A percentile compares a stretch with the other conserved stretches of the same genome.
Evolutionary conservation across 2,888 invertebrate species (phyloP).

Genomic region (Thelaira solivaga): DNA sequence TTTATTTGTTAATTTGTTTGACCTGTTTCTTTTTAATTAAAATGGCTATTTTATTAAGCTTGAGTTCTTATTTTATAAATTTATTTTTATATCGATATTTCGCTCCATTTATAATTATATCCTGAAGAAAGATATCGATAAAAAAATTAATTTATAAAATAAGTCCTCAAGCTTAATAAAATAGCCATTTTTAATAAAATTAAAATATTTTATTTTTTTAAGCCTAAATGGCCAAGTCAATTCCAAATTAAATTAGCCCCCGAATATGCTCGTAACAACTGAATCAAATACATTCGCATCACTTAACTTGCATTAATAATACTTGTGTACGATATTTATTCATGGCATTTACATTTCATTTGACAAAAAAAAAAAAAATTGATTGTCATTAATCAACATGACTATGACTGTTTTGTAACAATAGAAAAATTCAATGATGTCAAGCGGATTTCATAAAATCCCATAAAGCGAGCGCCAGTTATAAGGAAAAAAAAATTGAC

Average conservation of each 20-base stretch:
- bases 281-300: not conserved
- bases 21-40: too few relatives aligned
- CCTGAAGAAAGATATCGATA: too few relatives aligned
- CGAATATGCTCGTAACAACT: not conserved
- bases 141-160: too few relatives aligned
- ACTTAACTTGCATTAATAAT: not conserved
- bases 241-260: conserved; percentile 33
- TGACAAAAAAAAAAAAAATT: conserved; percentile 64
- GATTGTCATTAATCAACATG: conserved; percentile 66
- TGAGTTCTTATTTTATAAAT: too few relatives aligned
- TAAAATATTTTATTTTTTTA: too few relatives aligned
- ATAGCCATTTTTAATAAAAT: too few relatives aligned
- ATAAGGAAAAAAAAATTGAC: conserved; percentile 18
- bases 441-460: conserved; percentile 52
- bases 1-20: too few relatives aligned
- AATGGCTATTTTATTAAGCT: too few relatives aligned
- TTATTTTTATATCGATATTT: too few relatives aligned
- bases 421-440: conserved; percentile 56
- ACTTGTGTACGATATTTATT: conserved; percentile 32
- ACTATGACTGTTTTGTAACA: conserved; percentile 44
- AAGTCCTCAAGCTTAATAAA: too few relatives aligned
- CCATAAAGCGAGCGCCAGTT: not conserved
- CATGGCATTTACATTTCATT: conserved; percentile 41
- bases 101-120: too few relatives aligned
- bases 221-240: too few relatives aligned